Percentiles rank a stretch among this genome's conserved stretches.
Conservation (phyloP, 2,888 invertebrate genomes). For the Thysanoteuthis rhombus region DNA sequence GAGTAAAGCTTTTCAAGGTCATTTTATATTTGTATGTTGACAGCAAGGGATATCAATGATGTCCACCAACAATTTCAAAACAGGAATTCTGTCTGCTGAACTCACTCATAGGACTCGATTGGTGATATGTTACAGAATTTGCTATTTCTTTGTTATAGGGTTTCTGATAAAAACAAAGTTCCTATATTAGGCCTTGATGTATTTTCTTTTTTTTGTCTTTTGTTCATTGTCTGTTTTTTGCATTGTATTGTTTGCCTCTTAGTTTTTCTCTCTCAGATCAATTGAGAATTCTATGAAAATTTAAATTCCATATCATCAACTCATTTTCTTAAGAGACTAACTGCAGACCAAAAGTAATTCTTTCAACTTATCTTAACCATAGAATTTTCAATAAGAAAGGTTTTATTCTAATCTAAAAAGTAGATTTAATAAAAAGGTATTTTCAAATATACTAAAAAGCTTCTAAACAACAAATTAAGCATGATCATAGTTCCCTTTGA, state of each 20-base stretch:
- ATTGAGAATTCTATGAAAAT: no score
- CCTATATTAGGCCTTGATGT: not conserved
- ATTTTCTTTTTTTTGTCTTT: not conserved
- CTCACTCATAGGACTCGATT: not conserved
- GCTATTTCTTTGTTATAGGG: not conserved
- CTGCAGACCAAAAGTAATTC: no score
- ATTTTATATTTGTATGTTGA: not conserved
- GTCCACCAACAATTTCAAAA: not conserved
- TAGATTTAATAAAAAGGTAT: no score
- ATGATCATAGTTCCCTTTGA: no score
- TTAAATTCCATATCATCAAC: no score
- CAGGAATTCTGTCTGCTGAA: not conserved
- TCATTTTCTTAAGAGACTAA: no score
- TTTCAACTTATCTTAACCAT: no score
- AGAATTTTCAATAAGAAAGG: no score
- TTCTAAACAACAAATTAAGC: no score
- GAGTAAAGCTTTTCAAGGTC: not conserved
- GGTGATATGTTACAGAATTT: not conserved
- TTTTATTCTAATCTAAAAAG: no score
- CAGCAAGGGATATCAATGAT: not conserved
- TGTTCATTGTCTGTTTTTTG: not conserved
- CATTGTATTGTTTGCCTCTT: not conserved
- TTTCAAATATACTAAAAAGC: no score
- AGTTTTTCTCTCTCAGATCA: not conserved
- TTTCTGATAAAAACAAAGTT: constrained; percentile 12